These are phyloP conservation scores for Batillaria attramentaria DNA, from an alignment of 1,140 invertebrate genomes.

Conservation along the genomic window DNA sequence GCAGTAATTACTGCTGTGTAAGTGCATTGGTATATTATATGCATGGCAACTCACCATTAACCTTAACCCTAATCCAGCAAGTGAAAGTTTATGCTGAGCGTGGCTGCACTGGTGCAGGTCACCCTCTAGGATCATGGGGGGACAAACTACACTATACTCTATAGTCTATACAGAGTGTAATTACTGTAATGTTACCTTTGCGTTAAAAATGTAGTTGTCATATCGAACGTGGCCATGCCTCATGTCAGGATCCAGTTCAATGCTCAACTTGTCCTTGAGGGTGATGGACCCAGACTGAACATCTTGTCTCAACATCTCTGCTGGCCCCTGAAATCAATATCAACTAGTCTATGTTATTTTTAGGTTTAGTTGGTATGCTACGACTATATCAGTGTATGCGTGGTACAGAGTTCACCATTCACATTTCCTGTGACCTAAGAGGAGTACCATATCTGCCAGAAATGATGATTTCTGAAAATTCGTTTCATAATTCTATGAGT, in stretches of 20 bases:
- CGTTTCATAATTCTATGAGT: too few relatives aligned
- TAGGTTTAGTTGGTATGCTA: neutral
- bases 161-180: neutral
- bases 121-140: neutral
- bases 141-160: neutral
- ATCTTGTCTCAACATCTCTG: constrained; percentile 79
- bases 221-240: constrained; percentile 90
- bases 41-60: too few relatives aligned
- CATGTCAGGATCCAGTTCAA: constrained; percentile 92
- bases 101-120: neutral
- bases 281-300: constrained; percentile 81
- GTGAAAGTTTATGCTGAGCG: neutral
- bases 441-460: too few relatives aligned
- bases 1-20: too few relatives aligned
- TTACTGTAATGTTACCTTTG: constrained; percentile 78
- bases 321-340: constrained; percentile 81
- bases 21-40: too few relatives aligned
- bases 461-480: too few relatives aligned
- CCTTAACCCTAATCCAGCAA: too few relatives aligned
- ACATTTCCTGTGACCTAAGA: too few relatives aligned
- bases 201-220: constrained; percentile 88
- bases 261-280: constrained; percentile 86
- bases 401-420: too few relatives aligned
- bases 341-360: neutral
- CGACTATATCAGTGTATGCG: too few relatives aligned